Evolutionary conservation across 1,140 invertebrate genomes (phyloP), one percentile per base, ranked within the genome.

Genomic region (Melitaea cinxia): DNA sequence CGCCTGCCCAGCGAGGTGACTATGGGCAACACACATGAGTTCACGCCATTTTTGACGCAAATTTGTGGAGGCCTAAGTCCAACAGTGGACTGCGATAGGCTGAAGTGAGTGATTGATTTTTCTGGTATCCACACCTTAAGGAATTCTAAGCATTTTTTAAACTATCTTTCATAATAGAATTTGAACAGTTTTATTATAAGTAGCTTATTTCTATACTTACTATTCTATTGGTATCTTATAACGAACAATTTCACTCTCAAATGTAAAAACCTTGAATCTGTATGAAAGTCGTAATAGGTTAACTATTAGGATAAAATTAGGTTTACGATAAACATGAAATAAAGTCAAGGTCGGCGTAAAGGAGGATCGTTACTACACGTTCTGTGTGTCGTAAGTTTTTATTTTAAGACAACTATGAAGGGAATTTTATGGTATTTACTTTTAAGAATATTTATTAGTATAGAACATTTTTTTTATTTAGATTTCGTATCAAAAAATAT

Each of bases 281-380:
- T 17, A 17, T 14, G 35, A 15, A 37, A 52, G 49, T 53, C 50
- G 26, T 17, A 15, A 4, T 30, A 53, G 24, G 50, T 53, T 53
- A 30, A 30, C 50, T 53, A 53, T 28, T 53, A 12, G 45, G 54
- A 30, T 30, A 52, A 52, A 57, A 39, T 57, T 33, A 42, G 54
- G 21, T 57, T 57, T 45, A 57, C 23, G 28, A 14, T 30, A 55
- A 23, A 28, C 30, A 30, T 7, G 49, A 17, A 52, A 24, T 57
- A 57, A 57, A 57, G 35, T 42, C 54, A 57, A 57, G 54, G 54
- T n/a, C 45, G 4, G 6, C 1, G 24, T 50, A 56, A 23, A 56
- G 33, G 53, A 45, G 54, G 12, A 24, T 24, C 14, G 35, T 57
- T 57, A 45, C 45, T 42, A 21, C 35, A 42, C 15, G 21, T 35